Evolutionary conservation across 2,113 vertebrate genomes (phyloP).

Genomic region (Oncorhynchus mykiss): DNA sequence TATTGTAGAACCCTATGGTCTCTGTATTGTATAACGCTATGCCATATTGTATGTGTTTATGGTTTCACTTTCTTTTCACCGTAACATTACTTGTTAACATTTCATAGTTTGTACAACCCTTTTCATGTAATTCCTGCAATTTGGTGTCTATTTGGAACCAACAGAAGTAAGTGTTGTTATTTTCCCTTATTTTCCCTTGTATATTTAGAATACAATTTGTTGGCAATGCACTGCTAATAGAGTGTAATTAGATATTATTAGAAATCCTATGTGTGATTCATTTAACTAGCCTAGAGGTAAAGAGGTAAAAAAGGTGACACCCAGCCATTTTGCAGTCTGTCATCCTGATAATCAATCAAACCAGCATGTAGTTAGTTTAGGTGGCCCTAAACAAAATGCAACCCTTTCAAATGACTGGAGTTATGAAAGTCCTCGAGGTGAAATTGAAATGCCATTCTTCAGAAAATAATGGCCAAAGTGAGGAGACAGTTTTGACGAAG

Average conservation of each 20-base stretch:
- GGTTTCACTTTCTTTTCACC: no score
- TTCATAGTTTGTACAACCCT: no score
- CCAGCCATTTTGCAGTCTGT: conserved; percentile 67
- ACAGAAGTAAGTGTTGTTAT: no score
- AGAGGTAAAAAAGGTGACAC: conserved; percentile 40
- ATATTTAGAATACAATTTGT: no score
- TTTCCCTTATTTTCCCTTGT: no score
- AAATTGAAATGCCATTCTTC: conserved; percentile 82
- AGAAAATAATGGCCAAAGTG: conserved; percentile 81
- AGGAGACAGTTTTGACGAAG: conserved; percentile 96
- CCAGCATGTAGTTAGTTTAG: conserved; percentile 68
- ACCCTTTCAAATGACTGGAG: conserved; percentile 67
- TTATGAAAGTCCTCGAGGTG: conserved; percentile 82
- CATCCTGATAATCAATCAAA: conserved; percentile 76
- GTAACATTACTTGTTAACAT: no score
- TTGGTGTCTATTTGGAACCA: no score
- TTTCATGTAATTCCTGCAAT: no score
- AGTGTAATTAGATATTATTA: background rate
- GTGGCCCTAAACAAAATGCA: conserved; percentile 67
- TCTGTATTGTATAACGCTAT: no score
- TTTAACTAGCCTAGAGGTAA: conserved; percentile 65
- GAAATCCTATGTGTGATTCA: conserved; percentile 55
- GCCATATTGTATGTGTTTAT: no score
- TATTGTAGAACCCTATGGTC: no score
- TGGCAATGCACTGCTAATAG: background rate